Conservation (phyloP, 2,797 vertebrate species). For the Protosalanx chinensis region DNA sequence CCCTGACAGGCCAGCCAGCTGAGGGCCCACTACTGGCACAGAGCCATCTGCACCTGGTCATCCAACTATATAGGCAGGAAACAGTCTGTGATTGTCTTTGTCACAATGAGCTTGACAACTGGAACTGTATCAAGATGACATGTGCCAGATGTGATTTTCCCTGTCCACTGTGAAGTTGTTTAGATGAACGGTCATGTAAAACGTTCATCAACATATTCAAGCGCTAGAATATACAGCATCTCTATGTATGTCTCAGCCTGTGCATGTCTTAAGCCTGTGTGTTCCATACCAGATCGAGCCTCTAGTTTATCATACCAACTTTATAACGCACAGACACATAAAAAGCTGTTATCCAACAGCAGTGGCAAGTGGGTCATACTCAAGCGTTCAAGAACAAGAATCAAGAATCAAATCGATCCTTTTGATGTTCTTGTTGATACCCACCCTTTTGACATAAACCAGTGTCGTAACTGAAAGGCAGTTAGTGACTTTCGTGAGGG, state of each 20-base stretch:
- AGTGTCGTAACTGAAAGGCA: background rate
- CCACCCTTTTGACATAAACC: background rate
- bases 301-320: no score
- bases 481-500: background rate
- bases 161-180: conserved; percentile 17
- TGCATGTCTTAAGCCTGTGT: no score
- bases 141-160: no score
- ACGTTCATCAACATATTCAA: conserved; percentile 12
- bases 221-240: background rate
- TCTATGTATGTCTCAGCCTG: background rate
- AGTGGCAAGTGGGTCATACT: no score
- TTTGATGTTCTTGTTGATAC: conserved; percentile 2
- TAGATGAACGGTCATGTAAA: conserved; percentile 63
- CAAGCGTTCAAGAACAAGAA: background rate
- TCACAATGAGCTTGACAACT: no score
- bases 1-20: conserved; percentile 67
- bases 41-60: conserved; percentile 63
- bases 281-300: no score
- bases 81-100: no score
- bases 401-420: background rate
- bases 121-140: no score
- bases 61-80: no score
- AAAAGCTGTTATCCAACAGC: no score
- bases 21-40: conserved; percentile 57
- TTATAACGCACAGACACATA: no score